Base-by-base conservation (phyloP, 92 coral and sea anemone genomes). In the Phymanthus crucifer region DNA sequence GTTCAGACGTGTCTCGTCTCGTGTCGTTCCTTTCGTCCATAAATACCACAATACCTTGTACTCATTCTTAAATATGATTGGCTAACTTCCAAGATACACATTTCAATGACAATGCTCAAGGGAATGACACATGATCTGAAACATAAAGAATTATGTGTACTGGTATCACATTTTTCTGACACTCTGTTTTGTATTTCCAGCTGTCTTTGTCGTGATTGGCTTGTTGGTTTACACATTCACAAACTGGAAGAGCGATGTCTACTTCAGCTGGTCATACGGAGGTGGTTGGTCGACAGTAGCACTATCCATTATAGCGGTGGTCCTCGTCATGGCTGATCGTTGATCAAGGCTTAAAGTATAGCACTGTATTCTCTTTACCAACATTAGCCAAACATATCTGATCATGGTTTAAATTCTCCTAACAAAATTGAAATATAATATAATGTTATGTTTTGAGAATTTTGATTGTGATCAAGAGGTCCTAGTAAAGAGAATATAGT, bases 261-360 rank as follows among this genome's bases (percentile, higher is more conserved):
- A 45, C 89, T 95, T 95, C 83, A 95, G 99, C 78, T 95, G 99
- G 99, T 95, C 99, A 0, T 95, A 95, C 73, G 99, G 99, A 0
- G 96, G 98, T 13, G 99, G 99, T 18, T 95, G 99, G 99, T 93
- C 99, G 0, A 93, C 99, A 0, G 98, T 95, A 27, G 99, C 99
- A 0, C 87, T 95, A 78, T 94, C 99, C 9, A 74, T 95, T 74
- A 95, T 95, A 79, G 99, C 98, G 47, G 67, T 95, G 70, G 94
- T 95, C 14, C 83, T 95, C 31, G 85, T 95, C 43, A 91, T 93
- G 98, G 99, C 99, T 1, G 99, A 95, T 82, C 97, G 99, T 82
- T 95, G 93, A 95, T 83, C 56, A 19, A 47, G 52, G 75, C 75
- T 34, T 10, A 69, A 24, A 61, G 1, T 3, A 2, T 61, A 61